Conservation (phyloP, 2,888 invertebrate genomes). For the Mactromeris polynyma region DNA sequence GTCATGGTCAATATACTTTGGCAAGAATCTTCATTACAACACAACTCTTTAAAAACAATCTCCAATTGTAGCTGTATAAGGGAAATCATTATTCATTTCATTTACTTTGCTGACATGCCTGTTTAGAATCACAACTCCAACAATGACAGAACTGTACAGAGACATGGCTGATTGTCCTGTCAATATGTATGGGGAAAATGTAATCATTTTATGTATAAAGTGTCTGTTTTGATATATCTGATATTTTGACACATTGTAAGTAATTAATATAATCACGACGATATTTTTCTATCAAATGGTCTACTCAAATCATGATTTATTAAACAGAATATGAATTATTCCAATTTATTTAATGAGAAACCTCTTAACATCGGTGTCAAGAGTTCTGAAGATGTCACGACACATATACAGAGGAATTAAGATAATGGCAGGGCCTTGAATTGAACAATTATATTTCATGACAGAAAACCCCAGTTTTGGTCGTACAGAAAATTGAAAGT, state of each 20-base stretch:
- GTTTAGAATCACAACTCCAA: too few relatives aligned
- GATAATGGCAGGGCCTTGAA: neutral
- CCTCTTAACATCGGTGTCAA: neutral
- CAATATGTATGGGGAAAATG: neutral
- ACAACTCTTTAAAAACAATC: neutral
- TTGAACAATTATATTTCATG: neutral
- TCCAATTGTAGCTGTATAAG: neutral
- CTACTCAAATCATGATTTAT: neutral
- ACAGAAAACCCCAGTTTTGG: neutral
- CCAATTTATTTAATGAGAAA: neutral
- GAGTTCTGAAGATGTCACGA: neutral
- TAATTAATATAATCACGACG: neutral
- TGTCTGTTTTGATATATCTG: neutral
- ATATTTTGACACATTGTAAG: neutral
- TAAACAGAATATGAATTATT: neutral
- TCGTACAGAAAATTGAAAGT: slow-evolving; percentile 16
- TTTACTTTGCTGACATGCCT: neutral
- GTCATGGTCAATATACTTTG: neutral
- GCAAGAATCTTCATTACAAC: neutral
- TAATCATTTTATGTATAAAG: neutral
- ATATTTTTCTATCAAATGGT: neutral
- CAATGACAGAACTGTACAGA: too few relatives aligned
- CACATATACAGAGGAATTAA: neutral
- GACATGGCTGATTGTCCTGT: neutral
- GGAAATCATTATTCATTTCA: neutral